A percentile compares a stretch with the other conserved stretches of the same genome.
These are phyloP conservation scores for Platyscapa corneri DNA, from an alignment of 1,140 invertebrate genomes.

Conservation along the genomic window DNA sequence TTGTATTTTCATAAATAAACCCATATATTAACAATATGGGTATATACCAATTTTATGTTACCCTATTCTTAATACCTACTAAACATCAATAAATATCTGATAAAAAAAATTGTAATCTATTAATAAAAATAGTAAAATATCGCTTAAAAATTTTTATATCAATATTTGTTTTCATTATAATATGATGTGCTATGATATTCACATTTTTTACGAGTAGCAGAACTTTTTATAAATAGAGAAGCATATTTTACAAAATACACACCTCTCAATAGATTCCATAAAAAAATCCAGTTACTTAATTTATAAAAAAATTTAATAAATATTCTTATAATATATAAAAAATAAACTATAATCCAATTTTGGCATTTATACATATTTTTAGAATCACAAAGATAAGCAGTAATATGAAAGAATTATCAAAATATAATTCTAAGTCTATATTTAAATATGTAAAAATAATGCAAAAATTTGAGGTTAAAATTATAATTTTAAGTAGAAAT, in stretches of 20 bases:
- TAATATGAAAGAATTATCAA: background rate
- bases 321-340: background rate
- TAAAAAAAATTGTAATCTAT: background rate
- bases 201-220: background rate
- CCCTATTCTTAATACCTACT: background rate
- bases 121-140: background rate
- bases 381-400: background rate
- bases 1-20: background rate
- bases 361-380: background rate
- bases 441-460: background rate
- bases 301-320: background rate
- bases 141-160: background rate
- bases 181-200: background rate
- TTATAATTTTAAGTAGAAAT: background rate
- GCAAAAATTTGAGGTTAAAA: background rate
- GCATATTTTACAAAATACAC: conserved; percentile 9
- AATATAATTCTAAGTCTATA: background rate
- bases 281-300: background rate
- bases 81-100: conserved; percentile 3
- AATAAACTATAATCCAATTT: background rate
- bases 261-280: background rate
- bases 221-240: background rate
- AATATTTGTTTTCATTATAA: background rate
- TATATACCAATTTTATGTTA: background rate
- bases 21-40: background rate